Base-by-base conservation (phyloP, 2,888 invertebrate genomes). In the Chrysolina oricalcia region DNA sequence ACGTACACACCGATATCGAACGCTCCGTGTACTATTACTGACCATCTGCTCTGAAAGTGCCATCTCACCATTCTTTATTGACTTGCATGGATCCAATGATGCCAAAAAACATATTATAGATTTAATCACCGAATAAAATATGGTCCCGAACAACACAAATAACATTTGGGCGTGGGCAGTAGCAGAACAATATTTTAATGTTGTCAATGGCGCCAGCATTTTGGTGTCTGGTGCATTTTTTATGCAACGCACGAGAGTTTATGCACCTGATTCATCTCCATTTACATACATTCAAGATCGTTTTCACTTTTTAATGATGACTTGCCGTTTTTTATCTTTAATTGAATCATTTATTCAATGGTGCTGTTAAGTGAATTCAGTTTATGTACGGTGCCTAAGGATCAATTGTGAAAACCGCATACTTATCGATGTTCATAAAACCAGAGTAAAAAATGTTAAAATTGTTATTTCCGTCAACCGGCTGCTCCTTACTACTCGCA, bases 271-370 rank as follows among this genome's bases (percentile, higher is more conserved):
- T 68, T 69, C 68, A 73, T 73, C 68, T 13, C 17, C 11, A 73
- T 73, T 73, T 73, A 27, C 73, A 73, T 69, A 64, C 69, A 48
- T 50, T 19, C 69, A 64, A 69, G 68, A 62, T 62, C 67, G 72
- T 67, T 73, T 64, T 73, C 73, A 64, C 63, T 69, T 73, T 73
- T 69, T 62, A 67, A 27, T 72, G 48, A 46, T 48, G 41, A 41
- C 59, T 48, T 41, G 21, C 15, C 63, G 63, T 63, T 46, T 62
- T 27, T 67, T 72, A 66, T 67, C 21, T 23, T 13, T 21, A 13
- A 53, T 11, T 53, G 21, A 48, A 48, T 17, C 48, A 48, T 48
- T 10, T 9, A 48, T 48, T 17, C 17, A 48, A 17, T 48, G 48
- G 48, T 48, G 9, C 10, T 48, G 48, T 10, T 17, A 5, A n/a